Evolutionary conservation across 1,140 invertebrate species (phyloP).

Genomic region (Pseudomyrmex sp.): DNA sequence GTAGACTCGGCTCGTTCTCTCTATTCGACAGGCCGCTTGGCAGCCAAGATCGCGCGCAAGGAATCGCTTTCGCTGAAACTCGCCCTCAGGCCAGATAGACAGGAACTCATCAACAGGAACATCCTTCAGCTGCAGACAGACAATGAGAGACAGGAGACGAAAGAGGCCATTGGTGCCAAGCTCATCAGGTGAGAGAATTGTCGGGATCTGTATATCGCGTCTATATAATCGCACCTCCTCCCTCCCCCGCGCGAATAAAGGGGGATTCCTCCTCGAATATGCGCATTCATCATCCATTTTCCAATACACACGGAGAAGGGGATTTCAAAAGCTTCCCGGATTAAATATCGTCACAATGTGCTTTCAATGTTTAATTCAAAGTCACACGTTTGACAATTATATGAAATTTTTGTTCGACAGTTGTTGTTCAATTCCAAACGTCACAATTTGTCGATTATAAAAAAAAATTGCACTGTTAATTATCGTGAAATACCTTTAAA

Average conservation of each 20-base stretch:
- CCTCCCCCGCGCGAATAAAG: background rate
- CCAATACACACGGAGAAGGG: background rate
- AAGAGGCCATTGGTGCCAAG: slow-evolving; percentile 97
- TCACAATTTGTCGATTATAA: no score
- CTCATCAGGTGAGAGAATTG: slow-evolving; percentile 90
- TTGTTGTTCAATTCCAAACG: no score
- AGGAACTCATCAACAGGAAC: slow-evolving; percentile 98
- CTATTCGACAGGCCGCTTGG: slow-evolving; percentile 87
- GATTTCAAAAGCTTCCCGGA: background rate
- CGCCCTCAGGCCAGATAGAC: slow-evolving; percentile 94
- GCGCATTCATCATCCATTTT: slow-evolving; percentile 6
- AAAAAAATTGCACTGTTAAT: no score
- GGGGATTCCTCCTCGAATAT: background rate
- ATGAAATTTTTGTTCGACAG: no score
- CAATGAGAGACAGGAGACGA: slow-evolving; percentile 96
- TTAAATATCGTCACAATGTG: no score
- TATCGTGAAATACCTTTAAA: no score
- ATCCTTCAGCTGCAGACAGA: slow-evolving; percentile 97
- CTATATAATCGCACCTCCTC: background rate
- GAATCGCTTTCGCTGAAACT: slow-evolving; percentile 98
- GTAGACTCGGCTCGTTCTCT: slow-evolving; percentile 13
- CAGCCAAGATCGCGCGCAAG: slow-evolving; percentile 96
- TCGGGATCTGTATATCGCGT: background rate
- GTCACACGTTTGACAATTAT: background rate
- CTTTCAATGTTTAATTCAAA: no score